Evolutionary conservation across 2,888 invertebrate species (phyloP).

Genomic region (Congeria kusceri): DNA sequence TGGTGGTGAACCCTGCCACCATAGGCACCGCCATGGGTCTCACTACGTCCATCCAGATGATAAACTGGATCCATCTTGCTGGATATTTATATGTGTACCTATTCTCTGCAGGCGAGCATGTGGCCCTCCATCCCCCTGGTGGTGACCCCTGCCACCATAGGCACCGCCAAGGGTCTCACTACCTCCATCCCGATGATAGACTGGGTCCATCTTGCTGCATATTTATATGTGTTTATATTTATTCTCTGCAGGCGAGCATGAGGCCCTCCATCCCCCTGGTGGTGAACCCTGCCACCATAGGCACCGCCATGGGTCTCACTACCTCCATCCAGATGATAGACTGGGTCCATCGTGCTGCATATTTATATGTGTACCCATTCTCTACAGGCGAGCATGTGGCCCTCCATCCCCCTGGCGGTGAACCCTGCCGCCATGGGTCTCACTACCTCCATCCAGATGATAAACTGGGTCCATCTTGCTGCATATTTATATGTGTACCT

Average conservation of each 20-base stretch:
- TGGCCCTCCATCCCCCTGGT: constrained; percentile 86
- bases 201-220: too few relatives aligned
- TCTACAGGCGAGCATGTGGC: constrained; percentile 84
- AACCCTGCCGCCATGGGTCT: constrained; percentile 84
- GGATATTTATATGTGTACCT: too few relatives aligned
- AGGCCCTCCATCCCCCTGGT: constrained; percentile 86
- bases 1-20: constrained; percentile 84
- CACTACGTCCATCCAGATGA: constrained; percentile 85
- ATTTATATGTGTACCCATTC: too few relatives aligned
- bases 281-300: constrained; percentile 84
- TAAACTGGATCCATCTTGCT: too few relatives aligned
- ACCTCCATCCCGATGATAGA: constrained; percentile 86
- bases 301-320: constrained; percentile 85
- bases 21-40: constrained; percentile 86
- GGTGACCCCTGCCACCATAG: constrained; percentile 84
- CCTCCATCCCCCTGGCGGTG: constrained; percentile 85
- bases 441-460: constrained; percentile 85
- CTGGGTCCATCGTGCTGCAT: too few relatives aligned
- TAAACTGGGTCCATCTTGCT: too few relatives aligned
- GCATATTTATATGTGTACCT: too few relatives aligned
- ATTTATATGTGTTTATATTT: too few relatives aligned
- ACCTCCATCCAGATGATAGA: constrained; percentile 86
- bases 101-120: constrained; percentile 80
- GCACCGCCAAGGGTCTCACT: constrained; percentile 85
- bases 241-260: constrained; percentile 84